A percentile compares a stretch with the other conserved stretches of the same genome.
Conservation (phyloP, 2,113 vertebrate species). For the Menura novaehollandiae region DNA sequence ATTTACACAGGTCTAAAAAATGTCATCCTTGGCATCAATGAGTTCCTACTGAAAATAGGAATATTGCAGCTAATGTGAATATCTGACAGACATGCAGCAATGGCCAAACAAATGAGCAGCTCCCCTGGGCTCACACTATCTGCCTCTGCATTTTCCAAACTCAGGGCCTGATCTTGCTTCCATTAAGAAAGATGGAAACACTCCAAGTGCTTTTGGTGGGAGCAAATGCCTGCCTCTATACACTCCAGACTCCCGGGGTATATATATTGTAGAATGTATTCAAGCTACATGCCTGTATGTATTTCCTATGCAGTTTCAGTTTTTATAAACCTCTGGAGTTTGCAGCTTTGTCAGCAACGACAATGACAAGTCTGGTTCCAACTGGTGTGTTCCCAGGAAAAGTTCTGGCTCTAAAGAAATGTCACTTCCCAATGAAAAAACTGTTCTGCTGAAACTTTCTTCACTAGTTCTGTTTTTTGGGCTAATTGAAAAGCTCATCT, state of each 20-base stretch:
- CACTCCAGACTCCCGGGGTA: background rate
- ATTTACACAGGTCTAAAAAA: background rate
- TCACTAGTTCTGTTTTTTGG: background rate
- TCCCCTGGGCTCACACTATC: background rate
- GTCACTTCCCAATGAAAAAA: background rate
- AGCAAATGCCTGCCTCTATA: background rate
- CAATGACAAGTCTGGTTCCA: background rate
- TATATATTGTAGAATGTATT: background rate
- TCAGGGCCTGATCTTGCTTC: background rate
- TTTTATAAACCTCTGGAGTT: constrained; percentile 28
- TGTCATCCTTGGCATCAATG: background rate
- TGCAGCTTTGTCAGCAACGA: constrained; percentile 1
- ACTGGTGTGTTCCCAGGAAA: background rate
- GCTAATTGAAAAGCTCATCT: background rate
- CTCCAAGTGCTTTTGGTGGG: constrained; percentile 30
- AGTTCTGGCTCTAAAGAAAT: background rate
- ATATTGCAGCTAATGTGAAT: background rate
- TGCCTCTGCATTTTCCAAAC: background rate
- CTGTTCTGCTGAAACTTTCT: background rate
- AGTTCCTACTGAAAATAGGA: background rate
- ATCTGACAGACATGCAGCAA: background rate
- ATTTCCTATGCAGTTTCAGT: background rate
- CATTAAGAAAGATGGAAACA: constrained; percentile 41
- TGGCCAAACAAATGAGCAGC: background rate
- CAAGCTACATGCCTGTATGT: background rate